These are phyloP conservation scores for Menura novaehollandiae DNA, from an alignment of 2,113 vertebrate species.

Conservation along the genomic window DNA sequence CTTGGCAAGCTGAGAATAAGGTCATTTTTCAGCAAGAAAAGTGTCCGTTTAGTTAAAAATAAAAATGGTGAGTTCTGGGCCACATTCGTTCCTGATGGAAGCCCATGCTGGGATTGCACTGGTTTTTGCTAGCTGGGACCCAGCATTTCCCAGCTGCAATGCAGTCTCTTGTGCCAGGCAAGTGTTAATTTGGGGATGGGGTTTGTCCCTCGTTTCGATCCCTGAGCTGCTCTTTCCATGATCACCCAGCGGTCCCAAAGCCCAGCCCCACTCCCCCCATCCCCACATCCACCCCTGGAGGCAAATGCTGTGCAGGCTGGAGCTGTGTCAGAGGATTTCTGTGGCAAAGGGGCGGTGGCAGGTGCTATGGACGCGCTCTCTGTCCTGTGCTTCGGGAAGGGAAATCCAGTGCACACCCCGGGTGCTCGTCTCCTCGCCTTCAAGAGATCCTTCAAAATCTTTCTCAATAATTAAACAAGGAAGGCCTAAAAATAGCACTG, in stretches of 20 bases:
- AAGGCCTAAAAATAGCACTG: constrained; percentile 38
- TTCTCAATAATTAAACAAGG: constrained; percentile 58
- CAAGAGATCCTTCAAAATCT: constrained; percentile 12
- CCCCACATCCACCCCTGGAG: fast-evolving
- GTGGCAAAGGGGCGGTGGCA: background rate
- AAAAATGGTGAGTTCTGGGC: background rate
- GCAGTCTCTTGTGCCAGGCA: background rate
- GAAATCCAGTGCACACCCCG: background rate
- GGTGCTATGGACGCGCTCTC: fast-evolving
- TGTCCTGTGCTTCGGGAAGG: background rate
- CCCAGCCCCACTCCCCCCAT: fast-evolving
- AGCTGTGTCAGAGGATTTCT: fast-evolving
- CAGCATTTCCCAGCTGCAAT: fast-evolving
- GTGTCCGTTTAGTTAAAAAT: background rate
- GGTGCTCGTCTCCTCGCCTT: background rate
- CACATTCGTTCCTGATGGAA: fast-evolving
- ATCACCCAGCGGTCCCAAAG: fast-evolving
- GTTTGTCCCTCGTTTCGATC: fast-evolving
- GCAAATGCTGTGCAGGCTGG: background rate
- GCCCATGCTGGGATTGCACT: background rate
- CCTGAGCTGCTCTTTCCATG: fast-evolving
- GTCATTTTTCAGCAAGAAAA: background rate
- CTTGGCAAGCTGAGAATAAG: background rate
- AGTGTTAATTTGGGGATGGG: fast-evolving
- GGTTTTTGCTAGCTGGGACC: background rate